These are phyloP conservation scores for Ischnura elegans DNA, from an alignment of 2,888 invertebrate genomes.

Conservation along the genomic window DNA sequence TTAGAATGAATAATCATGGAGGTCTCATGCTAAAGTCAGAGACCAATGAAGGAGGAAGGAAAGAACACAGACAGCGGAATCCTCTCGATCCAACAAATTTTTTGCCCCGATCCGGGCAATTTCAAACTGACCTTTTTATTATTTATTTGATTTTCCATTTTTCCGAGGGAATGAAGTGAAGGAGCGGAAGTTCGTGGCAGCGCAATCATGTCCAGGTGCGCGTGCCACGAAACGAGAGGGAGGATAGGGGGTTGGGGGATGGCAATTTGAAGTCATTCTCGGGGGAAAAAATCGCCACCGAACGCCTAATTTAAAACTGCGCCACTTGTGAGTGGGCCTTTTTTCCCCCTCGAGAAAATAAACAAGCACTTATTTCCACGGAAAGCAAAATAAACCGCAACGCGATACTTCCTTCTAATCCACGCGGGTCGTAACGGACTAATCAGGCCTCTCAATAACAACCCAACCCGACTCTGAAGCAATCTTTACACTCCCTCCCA, in stretches of 20 bases:
- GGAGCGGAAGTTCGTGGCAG: background rate
- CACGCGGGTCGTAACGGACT: constrained; percentile 3
- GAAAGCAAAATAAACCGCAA: constrained; percentile 24
- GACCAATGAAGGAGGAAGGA: background rate
- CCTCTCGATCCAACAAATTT: background rate
- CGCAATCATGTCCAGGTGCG: constrained; percentile 57
- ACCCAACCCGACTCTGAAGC: background rate
- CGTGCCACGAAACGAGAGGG: background rate
- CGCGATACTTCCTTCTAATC: background rate
- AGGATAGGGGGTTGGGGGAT: background rate
- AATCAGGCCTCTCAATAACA: constrained; percentile 16
- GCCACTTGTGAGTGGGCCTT: background rate
- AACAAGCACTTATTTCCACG: constrained; percentile 4
- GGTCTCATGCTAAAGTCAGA: background rate
- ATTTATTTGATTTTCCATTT: constrained; percentile 35
- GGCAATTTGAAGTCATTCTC: constrained; percentile 29
- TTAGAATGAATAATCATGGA: background rate
- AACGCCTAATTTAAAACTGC: constrained; percentile 16
- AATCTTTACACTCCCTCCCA: background rate
- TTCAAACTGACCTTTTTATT: background rate
- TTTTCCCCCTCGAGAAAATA: background rate
- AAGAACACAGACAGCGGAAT: background rate
- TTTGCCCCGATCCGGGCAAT: constrained; percentile 26
- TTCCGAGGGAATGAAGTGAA: background rate
- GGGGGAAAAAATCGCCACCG: background rate